Conservation (phyloP, 2,888 invertebrate species). For the Thecocarcelia acutangulata region DNA sequence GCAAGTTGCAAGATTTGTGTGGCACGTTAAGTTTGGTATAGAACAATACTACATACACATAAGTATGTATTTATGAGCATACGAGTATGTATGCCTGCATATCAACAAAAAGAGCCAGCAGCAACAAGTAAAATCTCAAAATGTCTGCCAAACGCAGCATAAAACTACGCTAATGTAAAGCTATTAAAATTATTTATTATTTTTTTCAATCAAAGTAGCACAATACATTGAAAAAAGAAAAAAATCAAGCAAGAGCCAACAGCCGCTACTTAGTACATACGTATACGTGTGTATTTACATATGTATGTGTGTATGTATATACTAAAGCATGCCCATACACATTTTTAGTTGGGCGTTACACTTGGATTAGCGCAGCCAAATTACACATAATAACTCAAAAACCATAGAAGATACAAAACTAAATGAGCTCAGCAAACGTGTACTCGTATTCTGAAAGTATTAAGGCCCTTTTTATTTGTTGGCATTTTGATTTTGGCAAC, state of each 20-base stretch:
- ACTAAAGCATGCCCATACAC: too few species aligned
- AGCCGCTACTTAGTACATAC: constrained; percentile 19
- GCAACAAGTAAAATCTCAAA: constrained; percentile 51
- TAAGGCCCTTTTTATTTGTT: constrained; percentile 39
- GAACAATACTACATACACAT: constrained; percentile 9
- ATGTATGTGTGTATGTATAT: too few species aligned
- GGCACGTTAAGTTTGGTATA: constrained; percentile 18
- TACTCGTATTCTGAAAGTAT: constrained; percentile 9
- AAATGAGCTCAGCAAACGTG: constrained; percentile 57
- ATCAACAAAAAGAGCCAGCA: constrained; percentile 10
- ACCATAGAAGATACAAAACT: constrained; percentile 75
- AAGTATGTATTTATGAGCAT: too few species aligned
- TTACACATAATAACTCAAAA: constrained; percentile 77
- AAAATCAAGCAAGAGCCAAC: constrained; percentile 22
- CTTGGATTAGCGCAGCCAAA: constrained; percentile 69
- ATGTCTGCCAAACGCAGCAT: constrained; percentile 57
- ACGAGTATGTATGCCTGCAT: too few species aligned
- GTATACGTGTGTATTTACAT: too few species aligned
- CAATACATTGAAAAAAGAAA: constrained; percentile 34
- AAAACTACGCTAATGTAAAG: constrained; percentile 40
- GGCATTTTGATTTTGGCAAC: constrained; percentile 55
- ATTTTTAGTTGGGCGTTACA: constrained; percentile 66
- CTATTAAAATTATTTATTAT: constrained; percentile 25
- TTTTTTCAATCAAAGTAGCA: constrained; percentile 40
- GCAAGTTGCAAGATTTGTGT: constrained; percentile 67